Conservation (phyloP, 2,113 vertebrate species). For the Okapia johnstoni region DNA sequence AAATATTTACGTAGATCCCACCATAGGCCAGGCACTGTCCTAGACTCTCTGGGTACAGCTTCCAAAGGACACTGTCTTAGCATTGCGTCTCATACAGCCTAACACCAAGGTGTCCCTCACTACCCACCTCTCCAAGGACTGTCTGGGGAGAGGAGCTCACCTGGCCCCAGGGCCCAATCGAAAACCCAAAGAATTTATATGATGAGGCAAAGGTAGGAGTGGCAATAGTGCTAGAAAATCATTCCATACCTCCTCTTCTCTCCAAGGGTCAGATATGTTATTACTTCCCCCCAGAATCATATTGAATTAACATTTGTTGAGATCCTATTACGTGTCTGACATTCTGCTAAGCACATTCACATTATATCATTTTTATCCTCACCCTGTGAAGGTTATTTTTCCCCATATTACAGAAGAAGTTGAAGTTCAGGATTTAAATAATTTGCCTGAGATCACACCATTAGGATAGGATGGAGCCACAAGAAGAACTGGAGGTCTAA, state of each 20-base stretch:
- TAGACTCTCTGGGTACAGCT: not conserved
- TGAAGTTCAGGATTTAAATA: slow-evolving; percentile 24
- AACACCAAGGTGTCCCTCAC: not conserved
- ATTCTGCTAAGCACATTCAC: not conserved
- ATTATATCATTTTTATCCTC: not conserved
- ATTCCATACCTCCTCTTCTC: not conserved
- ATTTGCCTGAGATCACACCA: not conserved
- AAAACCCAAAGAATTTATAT: not conserved
- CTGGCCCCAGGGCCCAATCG: not conserved
- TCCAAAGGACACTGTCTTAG: not conserved
- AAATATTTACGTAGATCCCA: not conserved
- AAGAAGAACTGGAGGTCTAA: slow-evolving; percentile 1
- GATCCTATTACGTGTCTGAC: not conserved
- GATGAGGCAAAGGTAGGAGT: not conserved
- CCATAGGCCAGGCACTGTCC: not conserved
- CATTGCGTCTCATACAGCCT: not conserved
- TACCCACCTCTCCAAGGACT: not conserved
- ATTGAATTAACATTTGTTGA: slow-evolving; percentile 10
- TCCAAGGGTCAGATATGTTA: not conserved
- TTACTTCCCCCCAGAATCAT: not conserved
- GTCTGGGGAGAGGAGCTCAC: not conserved
- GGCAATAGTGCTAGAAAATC: not conserved
- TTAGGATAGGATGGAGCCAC: not conserved
- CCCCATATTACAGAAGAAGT: not conserved
- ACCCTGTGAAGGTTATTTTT: not conserved